A percentile compares a stretch with the other conserved stretches of the same genome.
Conservation (phyloP, 2,888 invertebrate genomes). For the Parnassius mnemosyne region DNA sequence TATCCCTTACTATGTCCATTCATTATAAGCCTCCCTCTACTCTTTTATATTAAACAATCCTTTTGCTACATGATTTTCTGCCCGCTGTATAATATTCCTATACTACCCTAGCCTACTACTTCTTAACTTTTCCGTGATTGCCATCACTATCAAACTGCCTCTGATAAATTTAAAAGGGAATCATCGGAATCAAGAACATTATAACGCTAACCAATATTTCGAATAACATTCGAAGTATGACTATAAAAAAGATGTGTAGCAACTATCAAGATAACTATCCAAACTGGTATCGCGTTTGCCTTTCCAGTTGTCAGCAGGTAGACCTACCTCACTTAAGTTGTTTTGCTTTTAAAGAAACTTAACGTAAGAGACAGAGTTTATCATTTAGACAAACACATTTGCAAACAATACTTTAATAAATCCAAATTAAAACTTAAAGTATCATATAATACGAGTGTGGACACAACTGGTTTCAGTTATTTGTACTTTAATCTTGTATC, state of each 20-base stretch:
- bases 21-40: too few species aligned
- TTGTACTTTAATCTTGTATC: too few species aligned
- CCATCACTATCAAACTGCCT: too few species aligned
- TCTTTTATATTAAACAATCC: too few species aligned
- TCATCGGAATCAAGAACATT: neutral
- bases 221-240: neutral
- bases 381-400: neutral
- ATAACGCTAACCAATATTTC: neutral
- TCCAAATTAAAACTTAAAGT: neutral
- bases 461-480: neutral
- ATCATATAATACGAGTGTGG: neutral
- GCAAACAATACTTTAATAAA: neutral
- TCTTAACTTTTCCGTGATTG: too few species aligned
- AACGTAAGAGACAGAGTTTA: too few species aligned
- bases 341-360: constrained; percentile 9
- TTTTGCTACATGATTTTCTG: too few species aligned
- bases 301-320: constrained; percentile 5
- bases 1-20: too few species aligned
- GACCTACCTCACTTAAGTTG: constrained; percentile 6
- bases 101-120: too few species aligned
- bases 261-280: neutral
- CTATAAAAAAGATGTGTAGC: constrained; percentile 4
- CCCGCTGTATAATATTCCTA: too few species aligned
- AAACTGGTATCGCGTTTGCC: constrained; percentile 7
- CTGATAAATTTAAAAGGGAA: too few species aligned